Percentiles rank a stretch among this genome's conserved stretches.
phyloP scores from a whole-genome alignment of 1,140 invertebrate species.

The Gryllus bimaculatus region DNA sequence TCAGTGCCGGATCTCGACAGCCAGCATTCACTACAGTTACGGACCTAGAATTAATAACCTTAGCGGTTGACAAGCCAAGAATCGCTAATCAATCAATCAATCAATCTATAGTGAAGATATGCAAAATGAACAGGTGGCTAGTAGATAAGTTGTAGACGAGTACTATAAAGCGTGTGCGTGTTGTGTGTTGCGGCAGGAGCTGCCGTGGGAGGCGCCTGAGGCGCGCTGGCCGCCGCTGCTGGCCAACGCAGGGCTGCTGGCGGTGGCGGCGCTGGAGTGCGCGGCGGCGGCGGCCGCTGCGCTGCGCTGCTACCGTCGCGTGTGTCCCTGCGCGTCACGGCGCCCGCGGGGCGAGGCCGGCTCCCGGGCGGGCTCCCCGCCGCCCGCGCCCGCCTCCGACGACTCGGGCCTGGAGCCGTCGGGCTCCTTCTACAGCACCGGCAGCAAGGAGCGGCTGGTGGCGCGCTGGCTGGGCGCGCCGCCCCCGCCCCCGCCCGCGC shows the following conservation, averaged over 20 bases:
- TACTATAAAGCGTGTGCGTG: no score
- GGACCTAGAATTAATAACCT: no score
- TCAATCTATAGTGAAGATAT: no score
- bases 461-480: slow-evolving; percentile 42
- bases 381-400: not conserved
- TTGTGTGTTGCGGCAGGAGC: no score
- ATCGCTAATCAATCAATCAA: no score
- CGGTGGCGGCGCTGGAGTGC: slow-evolving; percentile 41
- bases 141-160: no score
- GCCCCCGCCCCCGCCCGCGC: not conserved
- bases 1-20: no score
- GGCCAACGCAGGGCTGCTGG: slow-evolving; percentile 44
- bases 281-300: slow-evolving; percentile 41
- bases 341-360: slow-evolving; percentile 22
- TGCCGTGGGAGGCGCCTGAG: slow-evolving; percentile 9
- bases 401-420: slow-evolving; percentile 11
- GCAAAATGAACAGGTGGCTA: no score
- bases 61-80: no score
- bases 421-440: slow-evolving; percentile 20
- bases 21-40: no score
- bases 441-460: slow-evolving; percentile 43
- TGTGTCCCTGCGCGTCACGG: slow-evolving; percentile 45
- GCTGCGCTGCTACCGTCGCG: slow-evolving; percentile 41
- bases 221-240: slow-evolving; percentile 41
- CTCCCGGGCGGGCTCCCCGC: not conserved